Conservation (phyloP, 2,888 invertebrate species). For the Pristionchus exspectatus region DNA sequence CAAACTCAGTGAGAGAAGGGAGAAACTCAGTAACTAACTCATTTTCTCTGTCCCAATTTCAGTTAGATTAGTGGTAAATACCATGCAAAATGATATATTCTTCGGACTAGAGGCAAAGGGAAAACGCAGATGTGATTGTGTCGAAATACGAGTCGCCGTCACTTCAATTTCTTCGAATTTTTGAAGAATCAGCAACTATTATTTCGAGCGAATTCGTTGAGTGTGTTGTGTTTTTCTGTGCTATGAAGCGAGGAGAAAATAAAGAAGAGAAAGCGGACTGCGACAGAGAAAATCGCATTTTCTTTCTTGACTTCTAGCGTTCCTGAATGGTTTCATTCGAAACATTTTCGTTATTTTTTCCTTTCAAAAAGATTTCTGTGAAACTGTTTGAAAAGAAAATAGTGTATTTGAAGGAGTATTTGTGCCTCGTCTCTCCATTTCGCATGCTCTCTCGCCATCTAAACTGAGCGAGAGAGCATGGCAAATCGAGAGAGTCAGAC, state of each 20-base stretch:
- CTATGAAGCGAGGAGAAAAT: conserved; percentile 44
- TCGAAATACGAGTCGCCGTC: too few species aligned
- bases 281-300: conserved; percentile 21
- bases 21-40: background rate
- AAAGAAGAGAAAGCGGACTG: conserved; percentile 24
- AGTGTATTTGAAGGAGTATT: too few species aligned
- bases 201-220: background rate
- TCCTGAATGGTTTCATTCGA: background rate
- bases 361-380: too few species aligned
- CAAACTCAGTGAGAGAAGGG: background rate
- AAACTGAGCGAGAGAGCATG: background rate
- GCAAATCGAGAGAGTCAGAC: background rate
- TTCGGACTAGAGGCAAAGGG: background rate
- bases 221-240: background rate
- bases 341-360: too few species aligned
- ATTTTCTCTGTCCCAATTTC: background rate
- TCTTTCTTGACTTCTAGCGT: background rate
- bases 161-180: too few species aligned
- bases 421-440: background rate
- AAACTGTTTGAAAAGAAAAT: too few species aligned
- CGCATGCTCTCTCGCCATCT: too few species aligned
- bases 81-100: conserved; percentile 41
- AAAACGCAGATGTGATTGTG: background rate
- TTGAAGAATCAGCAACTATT: background rate
- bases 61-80: background rate